These are phyloP conservation scores for Lytechinus pictus DNA, from an alignment of 35 echinoderm and acorn worm species.

Conservation along the genomic window DNA sequence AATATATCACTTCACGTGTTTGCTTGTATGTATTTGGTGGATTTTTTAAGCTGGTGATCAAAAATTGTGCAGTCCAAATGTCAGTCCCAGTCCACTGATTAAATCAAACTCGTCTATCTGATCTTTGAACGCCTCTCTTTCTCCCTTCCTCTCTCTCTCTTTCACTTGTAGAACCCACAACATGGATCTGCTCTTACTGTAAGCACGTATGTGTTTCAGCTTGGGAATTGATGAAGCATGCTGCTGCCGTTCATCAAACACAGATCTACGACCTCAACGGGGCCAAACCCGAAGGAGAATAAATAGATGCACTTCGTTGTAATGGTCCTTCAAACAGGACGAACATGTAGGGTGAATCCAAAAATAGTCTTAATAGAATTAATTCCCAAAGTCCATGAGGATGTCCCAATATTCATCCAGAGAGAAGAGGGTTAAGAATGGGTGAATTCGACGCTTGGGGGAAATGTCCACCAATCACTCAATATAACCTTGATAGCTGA, in stretches of 20 bases:
- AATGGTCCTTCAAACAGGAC: background rate
- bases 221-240: slow-evolving; percentile 73
- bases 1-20: no score
- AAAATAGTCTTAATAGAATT: background rate
- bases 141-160: background rate
- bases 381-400: background rate
- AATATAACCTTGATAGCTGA: background rate
- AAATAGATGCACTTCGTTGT: background rate
- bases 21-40: no score
- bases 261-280: slow-evolving; percentile 65
- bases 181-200: slow-evolving; percentile 68
- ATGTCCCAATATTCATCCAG: background rate
- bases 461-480: background rate
- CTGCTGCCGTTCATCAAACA: slow-evolving; percentile 46
- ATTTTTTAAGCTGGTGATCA: no score
- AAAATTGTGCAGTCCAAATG: no score
- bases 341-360: background rate
- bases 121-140: no score
- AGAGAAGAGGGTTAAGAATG: background rate
- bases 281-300: background rate
- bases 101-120: no score
- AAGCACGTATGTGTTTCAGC: slow-evolving; percentile 54
- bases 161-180: slow-evolving; percentile 45
- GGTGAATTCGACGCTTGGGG: background rate
- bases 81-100: no score